phyloP scores from a whole-genome alignment of 2,888 invertebrate species.

The Dendrolimus houi region DNA sequence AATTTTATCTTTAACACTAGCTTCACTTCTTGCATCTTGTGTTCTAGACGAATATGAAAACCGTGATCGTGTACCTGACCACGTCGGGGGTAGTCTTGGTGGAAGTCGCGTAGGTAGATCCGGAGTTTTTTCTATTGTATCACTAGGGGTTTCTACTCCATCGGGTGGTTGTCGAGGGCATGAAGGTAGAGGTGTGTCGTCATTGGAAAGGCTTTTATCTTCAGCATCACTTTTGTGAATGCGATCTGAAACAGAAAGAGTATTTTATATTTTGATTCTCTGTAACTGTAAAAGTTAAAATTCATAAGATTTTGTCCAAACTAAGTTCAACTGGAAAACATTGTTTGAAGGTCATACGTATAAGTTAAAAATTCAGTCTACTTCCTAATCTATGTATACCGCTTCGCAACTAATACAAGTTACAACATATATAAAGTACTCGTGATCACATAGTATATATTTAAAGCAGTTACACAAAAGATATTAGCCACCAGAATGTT shows the following conservation, averaged over 20 bases:
- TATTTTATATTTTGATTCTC: background rate
- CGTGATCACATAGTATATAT: no score
- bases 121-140: slow-evolving; percentile 76
- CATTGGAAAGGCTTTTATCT: slow-evolving; percentile 68
- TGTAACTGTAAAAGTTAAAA: no score
- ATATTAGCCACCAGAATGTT: slow-evolving; percentile 6
- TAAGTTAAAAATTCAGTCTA: no score
- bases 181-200: slow-evolving; percentile 67
- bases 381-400: no score
- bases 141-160: slow-evolving; percentile 87
- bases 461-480: no score
- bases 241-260: slow-evolving; percentile 52
- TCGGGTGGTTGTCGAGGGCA: slow-evolving; percentile 87
- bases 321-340: no score
- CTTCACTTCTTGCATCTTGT: slow-evolving; percentile 87
- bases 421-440: no score
- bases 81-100: slow-evolving; percentile 42
- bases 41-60: slow-evolving; percentile 73
- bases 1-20: slow-evolving; percentile 90
- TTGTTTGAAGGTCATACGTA: no score
- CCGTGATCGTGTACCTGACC: slow-evolving; percentile 44
- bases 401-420: no score
- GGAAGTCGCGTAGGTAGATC: slow-evolving; percentile 56
- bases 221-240: slow-evolving; percentile 62
- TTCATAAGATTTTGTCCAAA: no score